Evolutionary conservation across 2,797 vertebrate species (phyloP).

Genomic region (Thunnus albacares): DNA sequence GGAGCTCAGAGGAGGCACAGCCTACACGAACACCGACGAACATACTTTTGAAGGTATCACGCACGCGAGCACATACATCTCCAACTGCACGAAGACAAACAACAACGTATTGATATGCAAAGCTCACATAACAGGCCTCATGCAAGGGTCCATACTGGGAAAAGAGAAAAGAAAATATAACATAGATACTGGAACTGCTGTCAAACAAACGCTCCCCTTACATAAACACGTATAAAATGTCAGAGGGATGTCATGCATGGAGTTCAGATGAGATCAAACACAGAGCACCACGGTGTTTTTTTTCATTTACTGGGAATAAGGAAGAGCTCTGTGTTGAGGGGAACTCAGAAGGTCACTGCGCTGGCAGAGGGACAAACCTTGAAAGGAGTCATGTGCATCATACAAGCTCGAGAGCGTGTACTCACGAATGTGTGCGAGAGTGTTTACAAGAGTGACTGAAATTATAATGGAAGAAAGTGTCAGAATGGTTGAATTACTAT

Average conservation of each 20-base stretch:
- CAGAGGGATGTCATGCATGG: constrained; percentile 16
- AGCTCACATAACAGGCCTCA: constrained; percentile 1
- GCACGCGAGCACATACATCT: neutral
- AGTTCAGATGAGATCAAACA: constrained; percentile 42
- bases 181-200: neutral
- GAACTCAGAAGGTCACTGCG: constrained; percentile 42
- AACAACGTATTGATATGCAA: constrained; percentile 1
- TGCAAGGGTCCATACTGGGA: neutral
- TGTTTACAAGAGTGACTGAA: neutral
- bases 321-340: constrained; percentile 47
- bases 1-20: constrained; percentile 42
- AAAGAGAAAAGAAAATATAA: neutral
- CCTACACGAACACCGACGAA: constrained; percentile 28
- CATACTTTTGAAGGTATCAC: constrained; percentile 2
- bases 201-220: constrained; percentile 32
- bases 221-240: constrained; percentile 38
- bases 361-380: constrained; percentile 13
- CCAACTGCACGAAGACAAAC: constrained; percentile 9
- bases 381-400: constrained; percentile 13
- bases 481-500: neutral
- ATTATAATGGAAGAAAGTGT: neutral
- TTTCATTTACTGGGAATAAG: constrained; percentile 55
- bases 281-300: constrained; percentile 16
- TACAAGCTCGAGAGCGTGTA: neutral
- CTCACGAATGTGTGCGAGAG: neutral